phyloP scores from a whole-genome alignment of 2,113 vertebrate genomes.

The Dolichallabes microphthalmus region DNA sequence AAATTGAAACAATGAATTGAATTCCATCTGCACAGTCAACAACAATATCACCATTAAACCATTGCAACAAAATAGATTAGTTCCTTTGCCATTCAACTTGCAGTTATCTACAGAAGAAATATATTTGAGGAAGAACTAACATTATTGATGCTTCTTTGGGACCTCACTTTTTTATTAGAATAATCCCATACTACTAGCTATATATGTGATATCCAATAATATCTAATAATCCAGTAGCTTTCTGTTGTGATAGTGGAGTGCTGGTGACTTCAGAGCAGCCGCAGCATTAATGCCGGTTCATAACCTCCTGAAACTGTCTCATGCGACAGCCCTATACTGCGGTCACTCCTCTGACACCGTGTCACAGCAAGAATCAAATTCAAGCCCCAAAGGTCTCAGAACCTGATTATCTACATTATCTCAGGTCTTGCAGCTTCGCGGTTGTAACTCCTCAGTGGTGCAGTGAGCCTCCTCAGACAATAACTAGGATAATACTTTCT shows the following conservation, averaged over 20 bases:
- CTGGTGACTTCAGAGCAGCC: not conserved
- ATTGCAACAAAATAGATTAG: not conserved
- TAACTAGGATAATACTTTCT: not conserved
- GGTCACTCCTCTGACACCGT: constrained; percentile 11
- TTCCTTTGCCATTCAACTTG: not conserved
- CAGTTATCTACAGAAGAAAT: not conserved
- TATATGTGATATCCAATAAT: constrained; percentile 8
- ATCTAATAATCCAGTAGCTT: constrained; percentile 3
- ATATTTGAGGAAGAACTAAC: not conserved
- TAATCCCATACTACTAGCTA: not conserved
- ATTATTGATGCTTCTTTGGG: not conserved
- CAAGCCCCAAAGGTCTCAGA: not conserved
- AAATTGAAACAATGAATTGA: no score
- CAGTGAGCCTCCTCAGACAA: not conserved
- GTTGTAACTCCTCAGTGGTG: not conserved
- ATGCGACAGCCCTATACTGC: not conserved
- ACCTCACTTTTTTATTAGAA: not conserved
- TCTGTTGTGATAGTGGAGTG: not conserved
- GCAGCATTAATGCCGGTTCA: constrained; percentile 1
- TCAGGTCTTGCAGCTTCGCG: not conserved
- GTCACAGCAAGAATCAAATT: constrained; percentile 23
- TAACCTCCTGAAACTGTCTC: constrained; percentile 16
- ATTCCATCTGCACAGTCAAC: not conserved
- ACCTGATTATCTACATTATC: constrained; percentile 21
- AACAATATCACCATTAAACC: constrained; percentile 4